These are phyloP conservation scores for Apotomis betuletana DNA, from an alignment of 2,888 invertebrate species.

Conservation along the genomic window DNA sequence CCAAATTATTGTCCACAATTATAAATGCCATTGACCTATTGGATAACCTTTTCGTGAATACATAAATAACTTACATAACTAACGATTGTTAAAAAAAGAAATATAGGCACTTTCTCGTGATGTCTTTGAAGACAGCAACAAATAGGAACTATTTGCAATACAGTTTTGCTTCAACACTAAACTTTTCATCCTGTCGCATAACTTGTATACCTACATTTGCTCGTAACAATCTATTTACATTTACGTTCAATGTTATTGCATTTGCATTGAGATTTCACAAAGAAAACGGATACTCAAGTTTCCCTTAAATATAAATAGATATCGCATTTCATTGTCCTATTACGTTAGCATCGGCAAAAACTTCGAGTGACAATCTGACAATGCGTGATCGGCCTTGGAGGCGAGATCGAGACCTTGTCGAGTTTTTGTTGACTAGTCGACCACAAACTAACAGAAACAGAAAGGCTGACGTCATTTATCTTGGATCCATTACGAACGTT, in stretches of 20 bases:
- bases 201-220: no score
- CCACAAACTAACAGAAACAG: conserved; percentile 34
- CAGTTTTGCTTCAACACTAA: neutral
- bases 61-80: conserved; percentile 13
- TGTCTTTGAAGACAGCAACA: neutral
- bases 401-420: conserved; percentile 35
- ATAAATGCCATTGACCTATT: conserved; percentile 30
- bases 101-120: neutral
- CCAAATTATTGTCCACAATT: conserved; percentile 17
- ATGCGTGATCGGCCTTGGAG: conserved; percentile 37
- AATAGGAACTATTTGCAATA: neutral
- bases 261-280: conserved; percentile 20
- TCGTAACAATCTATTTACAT: neutral
- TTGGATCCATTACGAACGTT: conserved; percentile 6
- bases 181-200: neutral
- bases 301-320: conserved; percentile 33
- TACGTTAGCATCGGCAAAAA: conserved; percentile 36
- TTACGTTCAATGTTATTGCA: neutral
- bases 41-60: conserved; percentile 12
- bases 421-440: conserved; percentile 30
- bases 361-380: conserved; percentile 34
- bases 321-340: conserved; percentile 35
- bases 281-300: conserved; percentile 32
- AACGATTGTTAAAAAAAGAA: conserved; percentile 1
- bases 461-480: conserved; percentile 36